These are phyloP conservation scores for Zalophus californianus DNA, from an alignment of 2,797 vertebrate species.

Conservation along the genomic window DNA sequence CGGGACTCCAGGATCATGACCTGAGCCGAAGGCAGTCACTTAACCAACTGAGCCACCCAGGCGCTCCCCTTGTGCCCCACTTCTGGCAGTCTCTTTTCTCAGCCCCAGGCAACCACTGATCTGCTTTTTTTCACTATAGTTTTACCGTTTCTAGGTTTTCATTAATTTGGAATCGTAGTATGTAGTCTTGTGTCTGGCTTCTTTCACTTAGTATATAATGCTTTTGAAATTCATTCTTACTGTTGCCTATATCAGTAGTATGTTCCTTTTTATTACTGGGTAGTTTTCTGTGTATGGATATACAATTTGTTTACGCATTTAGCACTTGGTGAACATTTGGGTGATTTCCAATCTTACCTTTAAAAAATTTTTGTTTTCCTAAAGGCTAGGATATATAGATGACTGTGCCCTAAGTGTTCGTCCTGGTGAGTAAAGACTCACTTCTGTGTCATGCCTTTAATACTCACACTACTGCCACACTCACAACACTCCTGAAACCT, in stretches of 20 bases:
- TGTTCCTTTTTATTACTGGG: neutral
- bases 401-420: neutral
- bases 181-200: neutral
- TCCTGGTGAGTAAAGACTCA: neutral
- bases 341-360: constrained; percentile 38
- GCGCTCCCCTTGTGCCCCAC: neutral
- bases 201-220: neutral
- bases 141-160: constrained; percentile 43
- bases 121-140: neutral
- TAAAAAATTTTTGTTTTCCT: constrained; percentile 9
- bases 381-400: neutral
- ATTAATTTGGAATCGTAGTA: neutral
- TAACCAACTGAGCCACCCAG: no score
- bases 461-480: neutral
- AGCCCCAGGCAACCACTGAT: neutral
- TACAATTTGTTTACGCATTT: neutral
- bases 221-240: constrained; percentile 35
- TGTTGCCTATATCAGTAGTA: neutral
- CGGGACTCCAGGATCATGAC: no score
- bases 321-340: neutral
- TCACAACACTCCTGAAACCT: neutral
- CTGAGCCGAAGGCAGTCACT: no score
- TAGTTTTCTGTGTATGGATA: neutral
- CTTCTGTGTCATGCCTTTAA: neutral
- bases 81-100: neutral